These are phyloP conservation scores for Linepithema humile DNA, from an alignment of 1,140 invertebrate species.

Conservation along the genomic window DNA sequence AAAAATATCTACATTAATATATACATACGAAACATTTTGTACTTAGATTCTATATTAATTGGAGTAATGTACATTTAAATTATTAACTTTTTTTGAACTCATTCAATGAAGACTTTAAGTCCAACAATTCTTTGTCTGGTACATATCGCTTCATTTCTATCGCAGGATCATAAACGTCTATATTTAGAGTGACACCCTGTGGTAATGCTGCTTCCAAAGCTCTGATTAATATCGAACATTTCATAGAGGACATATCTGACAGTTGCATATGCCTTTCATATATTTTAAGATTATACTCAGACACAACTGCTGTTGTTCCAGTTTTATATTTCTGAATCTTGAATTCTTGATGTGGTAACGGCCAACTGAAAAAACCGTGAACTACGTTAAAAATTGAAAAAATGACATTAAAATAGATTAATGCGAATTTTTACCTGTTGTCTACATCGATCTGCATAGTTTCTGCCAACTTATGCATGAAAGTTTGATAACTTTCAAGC, in stretches of 20 bases:
- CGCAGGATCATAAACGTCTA: slow-evolving; percentile 86
- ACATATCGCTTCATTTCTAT: slow-evolving; percentile 90
- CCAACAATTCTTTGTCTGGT: slow-evolving; percentile 90
- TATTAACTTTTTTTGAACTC: slow-evolving; percentile 31
- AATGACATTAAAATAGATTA: slow-evolving; percentile 14
- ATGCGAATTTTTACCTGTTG: slow-evolving; percentile 86
- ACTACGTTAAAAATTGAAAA: slow-evolving; percentile 27
- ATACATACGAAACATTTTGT: background rate
- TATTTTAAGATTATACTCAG: slow-evolving; percentile 89
- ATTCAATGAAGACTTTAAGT: slow-evolving; percentile 89
- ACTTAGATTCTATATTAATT: slow-evolving; percentile 30
- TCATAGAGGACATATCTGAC: slow-evolving; percentile 85
- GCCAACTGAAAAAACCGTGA: slow-evolving; percentile 86
- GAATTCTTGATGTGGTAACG: slow-evolving; percentile 88
- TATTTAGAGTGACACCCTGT: slow-evolving; percentile 89
- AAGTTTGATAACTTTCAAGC: slow-evolving; percentile 92
- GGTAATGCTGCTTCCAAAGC: slow-evolving; percentile 89
- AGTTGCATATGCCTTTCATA: slow-evolving; percentile 93
- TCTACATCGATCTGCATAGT: slow-evolving; percentile 91
- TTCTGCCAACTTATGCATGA: slow-evolving; percentile 90
- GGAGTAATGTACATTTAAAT: background rate
- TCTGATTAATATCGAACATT: slow-evolving; percentile 88
- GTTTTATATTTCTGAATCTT: slow-evolving; percentile 90
- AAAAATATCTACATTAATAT: slow-evolving; percentile 57
- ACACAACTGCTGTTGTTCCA: slow-evolving; percentile 86